Percentiles rank a stretch among this genome's conserved stretches.
Evolutionary conservation across 2,888 invertebrate species (phyloP).

Genomic region (Drosophila paramelanica): DNA sequence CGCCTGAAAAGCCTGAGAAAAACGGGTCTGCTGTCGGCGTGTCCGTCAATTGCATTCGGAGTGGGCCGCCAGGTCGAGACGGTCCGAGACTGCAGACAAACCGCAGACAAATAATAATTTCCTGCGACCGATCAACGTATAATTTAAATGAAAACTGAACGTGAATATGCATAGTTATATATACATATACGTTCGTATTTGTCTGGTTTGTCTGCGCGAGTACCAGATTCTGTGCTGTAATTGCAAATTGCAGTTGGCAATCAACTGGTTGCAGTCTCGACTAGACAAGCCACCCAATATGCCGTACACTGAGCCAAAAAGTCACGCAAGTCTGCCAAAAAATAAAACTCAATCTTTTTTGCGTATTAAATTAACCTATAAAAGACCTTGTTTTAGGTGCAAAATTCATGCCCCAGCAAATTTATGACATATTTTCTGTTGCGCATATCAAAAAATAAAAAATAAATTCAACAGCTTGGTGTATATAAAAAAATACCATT

Average conservation of each 20-base stretch:
- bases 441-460: background rate
- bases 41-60: constrained; percentile 19
- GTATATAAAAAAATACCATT: background rate
- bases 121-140: constrained; percentile 49
- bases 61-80: constrained; percentile 33
- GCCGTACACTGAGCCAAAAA: constrained; percentile 24
- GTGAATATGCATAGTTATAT: constrained; percentile 20
- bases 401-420: background rate
- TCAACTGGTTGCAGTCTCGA: constrained; percentile 26
- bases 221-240: constrained; percentile 33
- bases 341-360: background rate
- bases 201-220: background rate
- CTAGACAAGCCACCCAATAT: constrained; percentile 13
- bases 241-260: constrained; percentile 42
- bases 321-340: background rate
- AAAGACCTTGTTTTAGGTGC: background rate
- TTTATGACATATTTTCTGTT: background rate
- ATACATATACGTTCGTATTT: background rate
- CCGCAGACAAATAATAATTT: constrained; percentile 73
- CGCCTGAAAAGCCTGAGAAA: constrained; percentile 38
- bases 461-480: background rate
- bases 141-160: constrained; percentile 59
- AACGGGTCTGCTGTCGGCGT: constrained; percentile 13
- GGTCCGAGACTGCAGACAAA: constrained; percentile 49
- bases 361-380: background rate